phyloP scores from a whole-genome alignment of 2,888 invertebrate species.

The Hypsopygia costalis region DNA sequence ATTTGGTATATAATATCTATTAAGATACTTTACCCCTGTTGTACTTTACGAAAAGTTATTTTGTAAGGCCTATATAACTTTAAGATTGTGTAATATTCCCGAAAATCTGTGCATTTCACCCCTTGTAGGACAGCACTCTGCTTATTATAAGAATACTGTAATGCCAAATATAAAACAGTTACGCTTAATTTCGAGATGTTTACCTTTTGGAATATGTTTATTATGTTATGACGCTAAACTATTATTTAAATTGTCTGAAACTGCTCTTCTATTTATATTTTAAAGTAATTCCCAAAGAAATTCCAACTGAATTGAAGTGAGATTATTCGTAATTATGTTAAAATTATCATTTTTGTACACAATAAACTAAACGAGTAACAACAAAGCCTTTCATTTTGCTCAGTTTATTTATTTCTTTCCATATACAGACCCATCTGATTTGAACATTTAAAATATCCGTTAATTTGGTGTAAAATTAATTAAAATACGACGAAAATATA shows the following conservation, averaged over 20 bases:
- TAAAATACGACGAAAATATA: slow-evolving; percentile 33
- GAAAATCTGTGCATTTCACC: no score
- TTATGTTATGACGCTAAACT: background rate
- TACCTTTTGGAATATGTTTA: background rate
- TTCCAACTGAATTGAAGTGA: slow-evolving; percentile 24
- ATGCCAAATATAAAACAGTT: slow-evolving; percentile 15
- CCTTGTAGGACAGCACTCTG: background rate
- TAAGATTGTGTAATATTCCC: no score
- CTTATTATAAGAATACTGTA: background rate
- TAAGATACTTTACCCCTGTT: no score
- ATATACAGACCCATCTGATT: slow-evolving; percentile 72
- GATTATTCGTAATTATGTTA: slow-evolving; percentile 33
- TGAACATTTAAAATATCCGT: slow-evolving; percentile 58
- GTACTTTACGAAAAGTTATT: no score
- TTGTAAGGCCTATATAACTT: no score
- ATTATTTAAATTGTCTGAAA: background rate
- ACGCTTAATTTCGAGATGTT: slow-evolving; percentile 12
- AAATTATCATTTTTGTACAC: slow-evolving; percentile 29
- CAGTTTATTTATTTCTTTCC: slow-evolving; percentile 61
- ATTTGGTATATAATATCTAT: no score
- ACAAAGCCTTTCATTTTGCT: slow-evolving; percentile 25
- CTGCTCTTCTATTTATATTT: background rate
- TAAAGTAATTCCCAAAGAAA: slow-evolving; percentile 18
- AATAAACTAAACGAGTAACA: slow-evolving; percentile 39
- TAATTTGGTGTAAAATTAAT: slow-evolving; percentile 52